Conservation (phyloP, 2,113 vertebrate species). For the Blennius ocellaris region DNA sequence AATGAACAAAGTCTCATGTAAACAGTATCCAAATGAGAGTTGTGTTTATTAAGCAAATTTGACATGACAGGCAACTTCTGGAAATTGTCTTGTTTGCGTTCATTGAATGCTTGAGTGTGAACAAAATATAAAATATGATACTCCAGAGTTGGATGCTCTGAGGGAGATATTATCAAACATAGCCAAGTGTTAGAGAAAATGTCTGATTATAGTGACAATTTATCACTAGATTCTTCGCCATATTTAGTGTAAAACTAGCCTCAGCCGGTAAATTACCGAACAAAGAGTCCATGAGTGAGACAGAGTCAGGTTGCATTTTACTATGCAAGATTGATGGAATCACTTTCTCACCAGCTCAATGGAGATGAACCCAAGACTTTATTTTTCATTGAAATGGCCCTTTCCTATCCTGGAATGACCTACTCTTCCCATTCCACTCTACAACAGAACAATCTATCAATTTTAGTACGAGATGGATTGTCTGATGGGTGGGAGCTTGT, state of each 20-base stretch:
- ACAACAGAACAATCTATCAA: slow-evolving; percentile 31
- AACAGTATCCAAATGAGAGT: no score
- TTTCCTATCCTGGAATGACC: slow-evolving; percentile 22
- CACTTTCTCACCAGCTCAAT: slow-evolving; percentile 6
- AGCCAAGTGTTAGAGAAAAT: no score
- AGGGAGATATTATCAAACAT: no score
- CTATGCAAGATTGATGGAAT: no score
- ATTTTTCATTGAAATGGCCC: slow-evolving; percentile 33
- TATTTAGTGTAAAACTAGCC: not conserved
- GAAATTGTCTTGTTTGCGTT: no score
- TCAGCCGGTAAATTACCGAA: not conserved
- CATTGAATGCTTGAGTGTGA: no score
- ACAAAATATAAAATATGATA: no score
- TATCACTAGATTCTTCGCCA: not conserved
- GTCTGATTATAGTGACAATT: no score
- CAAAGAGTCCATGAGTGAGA: not conserved
- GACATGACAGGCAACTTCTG: no score
- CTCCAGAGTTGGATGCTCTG: no score
- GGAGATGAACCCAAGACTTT: not conserved
- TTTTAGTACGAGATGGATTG: slow-evolving; percentile 18
- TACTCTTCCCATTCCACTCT: not conserved
- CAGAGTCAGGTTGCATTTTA: not conserved
- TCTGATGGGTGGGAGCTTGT: slow-evolving; percentile 10
- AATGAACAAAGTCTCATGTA: no score
- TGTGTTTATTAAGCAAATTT: no score